These are phyloP conservation scores for Ectobius pallidus DNA, from an alignment of 2,888 invertebrate species.

Conservation along the genomic window DNA sequence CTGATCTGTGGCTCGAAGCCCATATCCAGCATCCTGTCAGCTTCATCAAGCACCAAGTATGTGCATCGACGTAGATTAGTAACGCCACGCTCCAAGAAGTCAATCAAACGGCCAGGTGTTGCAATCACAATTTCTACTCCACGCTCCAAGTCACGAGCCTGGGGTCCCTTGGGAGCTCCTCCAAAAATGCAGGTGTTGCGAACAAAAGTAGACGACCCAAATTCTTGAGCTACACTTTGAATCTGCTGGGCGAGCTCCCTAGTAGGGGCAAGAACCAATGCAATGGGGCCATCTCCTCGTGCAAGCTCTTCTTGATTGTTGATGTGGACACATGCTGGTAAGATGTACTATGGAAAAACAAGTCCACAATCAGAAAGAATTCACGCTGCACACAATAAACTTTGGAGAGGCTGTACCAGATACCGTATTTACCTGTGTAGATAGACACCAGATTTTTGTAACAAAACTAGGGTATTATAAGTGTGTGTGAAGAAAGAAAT, in stretches of 20 bases:
- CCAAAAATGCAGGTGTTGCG: conserved; percentile 88
- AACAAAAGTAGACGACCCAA: conserved; percentile 77
- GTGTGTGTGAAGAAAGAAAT: too few relatives aligned
- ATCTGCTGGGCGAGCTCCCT: conserved; percentile 90
- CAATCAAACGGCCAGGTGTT: conserved; percentile 60
- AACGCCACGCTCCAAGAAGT: conserved; percentile 55
- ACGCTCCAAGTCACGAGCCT: conserved; percentile 55
- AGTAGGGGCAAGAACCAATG: conserved; percentile 87
- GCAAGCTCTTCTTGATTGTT: conserved; percentile 86
- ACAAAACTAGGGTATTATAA: too few relatives aligned
- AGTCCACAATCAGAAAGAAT: not conserved
- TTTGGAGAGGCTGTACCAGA: not conserved
- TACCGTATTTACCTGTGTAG: not conserved
- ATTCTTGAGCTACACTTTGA: conserved; percentile 81
- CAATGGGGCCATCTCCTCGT: conserved; percentile 92
- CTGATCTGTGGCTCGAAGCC: conserved; percentile 96
- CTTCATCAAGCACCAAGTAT: conserved; percentile 61
- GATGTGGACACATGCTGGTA: conserved; percentile 95
- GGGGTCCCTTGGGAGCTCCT: conserved; percentile 89
- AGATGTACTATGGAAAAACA: conserved; percentile 64
- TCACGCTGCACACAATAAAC: not conserved
- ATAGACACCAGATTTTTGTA: too few relatives aligned
- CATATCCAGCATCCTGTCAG: conserved; percentile 92
- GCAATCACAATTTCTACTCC: conserved; percentile 60
- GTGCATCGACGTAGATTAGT: conserved; percentile 52